phyloP scores from a whole-genome alignment of 2,888 invertebrate species.

The Liodrosophila aerea region DNA sequence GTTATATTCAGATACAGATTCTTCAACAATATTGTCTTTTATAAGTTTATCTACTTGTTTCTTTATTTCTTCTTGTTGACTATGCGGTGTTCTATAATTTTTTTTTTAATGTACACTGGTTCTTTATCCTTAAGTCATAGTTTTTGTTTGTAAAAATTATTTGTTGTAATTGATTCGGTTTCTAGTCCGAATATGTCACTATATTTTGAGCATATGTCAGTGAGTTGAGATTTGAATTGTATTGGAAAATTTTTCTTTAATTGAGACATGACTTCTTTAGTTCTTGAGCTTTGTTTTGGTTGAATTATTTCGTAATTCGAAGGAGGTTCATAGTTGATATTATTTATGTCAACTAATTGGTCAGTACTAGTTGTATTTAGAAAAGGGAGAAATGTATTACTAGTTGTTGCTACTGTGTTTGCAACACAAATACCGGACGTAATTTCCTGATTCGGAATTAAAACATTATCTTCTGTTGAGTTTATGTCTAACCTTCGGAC shows the following conservation, averaged over 20 bases:
- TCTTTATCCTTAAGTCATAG: slow-evolving; percentile 2
- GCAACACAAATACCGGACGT: background rate
- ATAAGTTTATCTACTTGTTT: slow-evolving; percentile 1
- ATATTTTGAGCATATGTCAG: slow-evolving; percentile 2
- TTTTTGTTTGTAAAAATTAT: slow-evolving; percentile 10
- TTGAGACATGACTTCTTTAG: background rate
- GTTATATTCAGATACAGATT: slow-evolving; percentile 2
- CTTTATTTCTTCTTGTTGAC: background rate
- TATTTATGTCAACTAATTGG: background rate
- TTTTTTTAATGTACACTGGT: slow-evolving; percentile 2
- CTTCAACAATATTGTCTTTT: background rate
- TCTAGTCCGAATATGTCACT: too few relatives aligned
- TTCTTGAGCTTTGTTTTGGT: background rate
- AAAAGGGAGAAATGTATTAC: background rate
- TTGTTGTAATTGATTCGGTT: slow-evolving; percentile 5
- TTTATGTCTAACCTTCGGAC: background rate
- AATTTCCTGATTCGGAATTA: slow-evolving; percentile 14
- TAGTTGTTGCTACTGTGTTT: background rate
- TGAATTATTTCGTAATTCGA: background rate
- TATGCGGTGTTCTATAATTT: slow-evolving; percentile 3
- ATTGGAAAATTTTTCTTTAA: background rate
- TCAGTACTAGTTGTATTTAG: background rate
- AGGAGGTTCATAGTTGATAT: background rate
- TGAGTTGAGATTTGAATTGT: background rate
- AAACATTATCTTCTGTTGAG: slow-evolving; percentile 2